Evolutionary conservation across 1,140 invertebrate species (phyloP), one percentile per base, ranked within the genome.

Genomic region (Anastrepha obliqua): DNA sequence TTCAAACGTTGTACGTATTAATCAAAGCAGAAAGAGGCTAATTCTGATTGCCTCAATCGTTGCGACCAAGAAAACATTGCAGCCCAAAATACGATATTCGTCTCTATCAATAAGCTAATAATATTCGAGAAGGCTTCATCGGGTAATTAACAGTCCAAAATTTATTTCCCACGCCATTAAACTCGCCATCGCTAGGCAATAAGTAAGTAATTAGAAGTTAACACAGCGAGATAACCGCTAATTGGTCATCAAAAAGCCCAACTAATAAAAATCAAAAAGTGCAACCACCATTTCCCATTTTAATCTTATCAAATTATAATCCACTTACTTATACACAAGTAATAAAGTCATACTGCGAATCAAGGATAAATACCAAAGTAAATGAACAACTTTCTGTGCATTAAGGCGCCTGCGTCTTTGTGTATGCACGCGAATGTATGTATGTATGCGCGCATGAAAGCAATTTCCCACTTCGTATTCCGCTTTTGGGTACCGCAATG

Each of bases 251-350:
- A 81, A 44, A 20, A n/a, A 13, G 51, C 17, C 47, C 64, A 67
- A 20, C 47, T 81, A 81, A 81, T 81, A 81, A 81, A 81, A 81
- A 17, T 55, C 7, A 55, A 81, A 74, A 81, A 55, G 74, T 81
- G 74, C 74, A 55, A 55, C 74, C 74, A 81, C 74, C 51, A 81
- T 81, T 81, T 81, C 47, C 74, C 74, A 51, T 13, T 81, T 81
- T 81, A 81, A 81, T 81, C 74, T 55, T 81, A 55, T 81, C 74
- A 81, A 81, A 81, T 81, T 81, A 81, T 81, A 81, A 81, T 81
- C 74, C 74, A 81, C 74, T 81, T 81, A 81, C 74, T 81, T 81
- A 55, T 81, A 81, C 74, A 81, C 74, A 81, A 81, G 47, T 81
- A 81, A 81, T 81, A 81, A 81, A 81, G 74, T 55, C 51, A 81